phyloP scores from a whole-genome alignment of 2,888 invertebrate genomes.

The Stramonita haemastoma region DNA sequence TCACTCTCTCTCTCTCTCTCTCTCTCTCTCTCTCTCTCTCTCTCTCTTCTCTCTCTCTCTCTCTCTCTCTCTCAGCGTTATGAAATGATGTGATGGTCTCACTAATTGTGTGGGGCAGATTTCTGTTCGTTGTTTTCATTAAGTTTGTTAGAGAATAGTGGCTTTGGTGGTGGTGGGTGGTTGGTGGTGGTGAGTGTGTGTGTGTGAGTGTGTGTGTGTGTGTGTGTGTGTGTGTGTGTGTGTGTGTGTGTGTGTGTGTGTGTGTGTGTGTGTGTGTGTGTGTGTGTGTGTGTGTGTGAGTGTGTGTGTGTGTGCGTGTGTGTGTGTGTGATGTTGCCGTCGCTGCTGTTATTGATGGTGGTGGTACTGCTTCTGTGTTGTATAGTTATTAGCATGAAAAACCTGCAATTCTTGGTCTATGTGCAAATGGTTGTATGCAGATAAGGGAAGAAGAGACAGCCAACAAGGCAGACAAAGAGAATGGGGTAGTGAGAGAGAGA shows the following conservation, averaged over 20 bases:
- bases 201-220: not conserved
- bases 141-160: too few species aligned
- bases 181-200: not conserved
- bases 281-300: not conserved
- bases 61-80: not conserved
- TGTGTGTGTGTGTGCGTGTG: not conserved
- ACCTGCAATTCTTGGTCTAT: too few species aligned
- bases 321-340: not conserved
- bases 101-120: too few species aligned
- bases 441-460: too few species aligned
- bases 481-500: too few species aligned
- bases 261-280: not conserved
- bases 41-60: not conserved
- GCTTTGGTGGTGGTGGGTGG: too few species aligned
- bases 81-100: too few species aligned
- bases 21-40: not conserved
- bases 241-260: not conserved
- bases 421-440: too few species aligned
- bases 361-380: too few species aligned
- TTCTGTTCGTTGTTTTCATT: too few species aligned
- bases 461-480: not conserved
- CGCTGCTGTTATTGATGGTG: too few species aligned
- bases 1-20: not conserved
- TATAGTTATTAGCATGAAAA: too few species aligned
- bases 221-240: not conserved